phyloP scores from a whole-genome alignment of 2,888 invertebrate species.

The Ypsolopha scabrella region DNA sequence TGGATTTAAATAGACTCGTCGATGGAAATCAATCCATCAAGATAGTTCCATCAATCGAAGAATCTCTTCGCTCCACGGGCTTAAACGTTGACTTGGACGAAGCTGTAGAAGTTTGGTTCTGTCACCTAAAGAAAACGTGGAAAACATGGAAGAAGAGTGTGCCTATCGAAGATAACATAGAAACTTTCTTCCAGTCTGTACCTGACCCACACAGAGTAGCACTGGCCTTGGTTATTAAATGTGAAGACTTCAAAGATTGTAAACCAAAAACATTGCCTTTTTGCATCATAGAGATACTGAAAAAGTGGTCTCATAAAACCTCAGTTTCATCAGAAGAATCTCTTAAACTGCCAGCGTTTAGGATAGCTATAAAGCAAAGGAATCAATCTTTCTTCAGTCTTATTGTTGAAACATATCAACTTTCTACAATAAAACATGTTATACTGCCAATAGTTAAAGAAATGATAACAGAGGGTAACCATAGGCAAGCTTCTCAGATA shows the following conservation, averaged over 20 bases:
- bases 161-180: conserved; percentile 55
- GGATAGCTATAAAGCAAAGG: conserved; percentile 76
- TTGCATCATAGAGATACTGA: conserved; percentile 73
- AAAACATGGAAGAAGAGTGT: conserved; percentile 69
- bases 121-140: conserved; percentile 52
- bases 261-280: conserved; percentile 73
- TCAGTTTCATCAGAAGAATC: conserved; percentile 47
- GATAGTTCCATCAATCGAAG: conserved; percentile 59
- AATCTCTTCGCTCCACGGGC: conserved; percentile 40
- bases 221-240: conserved; percentile 71
- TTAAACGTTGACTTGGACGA: conserved; percentile 54
- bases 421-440: conserved; percentile 70
- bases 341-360: conserved; percentile 80
- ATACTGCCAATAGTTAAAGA: conserved; percentile 74
- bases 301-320: conserved; percentile 53
- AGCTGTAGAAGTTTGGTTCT: conserved; percentile 40
- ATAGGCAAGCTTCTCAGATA: conserved; percentile 83
- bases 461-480: conserved; percentile 59
- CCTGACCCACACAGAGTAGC: conserved; percentile 72
- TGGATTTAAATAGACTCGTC: conserved; percentile 37
- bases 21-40: conserved; percentile 50
- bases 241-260: conserved; percentile 72
- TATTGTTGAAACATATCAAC: conserved; percentile 74
- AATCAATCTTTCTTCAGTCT: conserved; percentile 73
- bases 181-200: conserved; percentile 54